Evolutionary conservation across 2,113 vertebrate genomes (phyloP), one percentile per base, ranked within the genome.

Genomic region (Paralichthys olivaceus): DNA sequence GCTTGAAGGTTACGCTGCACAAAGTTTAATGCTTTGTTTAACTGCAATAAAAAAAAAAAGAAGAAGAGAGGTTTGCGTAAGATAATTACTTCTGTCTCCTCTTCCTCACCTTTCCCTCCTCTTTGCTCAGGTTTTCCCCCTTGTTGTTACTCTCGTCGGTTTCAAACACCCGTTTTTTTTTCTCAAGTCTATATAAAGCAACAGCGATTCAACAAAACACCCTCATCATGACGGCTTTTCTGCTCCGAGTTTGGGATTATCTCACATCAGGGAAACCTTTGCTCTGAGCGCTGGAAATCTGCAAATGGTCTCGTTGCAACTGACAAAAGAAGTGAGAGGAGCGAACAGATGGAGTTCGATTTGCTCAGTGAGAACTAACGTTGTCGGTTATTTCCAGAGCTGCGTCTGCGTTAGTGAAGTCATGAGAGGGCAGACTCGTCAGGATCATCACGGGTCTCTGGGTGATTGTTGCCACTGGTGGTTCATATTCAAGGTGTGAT

Each of bases 301-400:
- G 66, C 71, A 77, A 56, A 80, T 61, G 69, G 68, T 87, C 72
- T 87, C 79, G 47, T 74, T 65, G 76, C 79, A 87, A 79, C 69
- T 1, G 61, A 19, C 8, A 62, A 62, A 66, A 66, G 55, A 79
- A 79, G 56, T 61, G 59, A 68, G 69, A 65, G 72, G 75, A 79
- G 69, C 75, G 69, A 72, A 73, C 26, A 71, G 70, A 75, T 57
- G 63, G 40, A 71, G 58, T 71, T 71, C 34, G 65, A 85, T 77
- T 77, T 54, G 26, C 37, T 69, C 54, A 7, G 25, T 71, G 69
- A 76, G 47, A 25, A 69, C 22, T 45, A 4, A 26, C 63, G 13
- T 54, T 2, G 28, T 56, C 63, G 61, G 60, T 55, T 65, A 26
- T 69, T 68, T 69, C 47, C 43, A 54, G 29, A 61, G 32, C 56